Evolutionary conservation across 2,888 invertebrate genomes (phyloP), one percentile per base, ranked within the genome.

Genomic region (Amiota mariae): DNA sequence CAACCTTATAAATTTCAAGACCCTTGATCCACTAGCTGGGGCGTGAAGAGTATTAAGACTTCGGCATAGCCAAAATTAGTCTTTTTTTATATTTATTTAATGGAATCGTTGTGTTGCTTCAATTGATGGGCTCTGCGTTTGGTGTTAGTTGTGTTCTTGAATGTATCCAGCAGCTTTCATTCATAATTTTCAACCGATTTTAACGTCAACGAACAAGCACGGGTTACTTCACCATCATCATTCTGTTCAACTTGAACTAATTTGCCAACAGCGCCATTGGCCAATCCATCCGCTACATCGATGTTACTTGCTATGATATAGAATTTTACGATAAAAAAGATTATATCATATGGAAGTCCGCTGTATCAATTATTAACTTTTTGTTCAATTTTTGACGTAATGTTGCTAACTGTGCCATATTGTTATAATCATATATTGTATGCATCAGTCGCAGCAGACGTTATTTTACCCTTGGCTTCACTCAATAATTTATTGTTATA

Each of bases 281-380:
- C 83, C 64, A 86, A 78, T 46, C 86, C 85, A 81, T 87, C 85
- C 54, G 75, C n/a, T 1, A 87, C 84, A 70, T 85, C 84, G 10
- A 87, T 83, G 73, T 86, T 86, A 15, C 82, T 82, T 59, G 84
- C 82, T 18, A 85, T 82, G 56, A 85, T 79, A 72, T 85, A 77
- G 74, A 56, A 56, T 71, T 76, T 74, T 56, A 71, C 63, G n/a
- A 72, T 24, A 70, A 77, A 75, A n/a, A 78, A 76, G 59, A 71
- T 72, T 48, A 77, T 76, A 75, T 80, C 75, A 72, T 84, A 81
- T 9, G 81, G 81, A 70, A 86, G 78, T 61, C 85, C 82, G 63
- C 82, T 48, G 84, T 84, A 76, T 84, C 84, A 57, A 72, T 73
- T 54, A 71, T 47, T 51, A 68, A 79, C 75, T 76, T 82, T 78